A percentile compares a stretch with the other conserved stretches of the same genome.
Evolutionary conservation across 2,113 vertebrate species (phyloP).

Genomic region (Ia io): DNA sequence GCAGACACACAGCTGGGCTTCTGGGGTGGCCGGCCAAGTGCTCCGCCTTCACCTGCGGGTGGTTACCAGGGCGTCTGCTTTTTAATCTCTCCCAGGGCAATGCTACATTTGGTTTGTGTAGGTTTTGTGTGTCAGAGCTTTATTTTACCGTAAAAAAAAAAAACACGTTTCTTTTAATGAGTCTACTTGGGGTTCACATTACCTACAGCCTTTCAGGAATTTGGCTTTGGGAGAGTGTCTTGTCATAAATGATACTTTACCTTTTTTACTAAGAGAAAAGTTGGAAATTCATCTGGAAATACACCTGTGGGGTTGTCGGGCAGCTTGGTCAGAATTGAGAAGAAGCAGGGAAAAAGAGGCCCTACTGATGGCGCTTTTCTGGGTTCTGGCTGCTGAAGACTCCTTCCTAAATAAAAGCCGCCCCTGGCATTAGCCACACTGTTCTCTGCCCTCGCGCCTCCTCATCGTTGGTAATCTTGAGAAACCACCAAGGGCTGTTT

Average conservation of each 20-base stretch:
- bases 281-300: neutral
- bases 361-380: neutral
- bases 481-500: neutral
- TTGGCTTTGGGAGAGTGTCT: neutral
- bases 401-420: neutral
- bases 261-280: neutral
- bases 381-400: neutral
- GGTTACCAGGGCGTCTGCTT: neutral
- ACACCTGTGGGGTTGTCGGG: neutral
- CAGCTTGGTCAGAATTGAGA: neutral
- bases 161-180: neutral
- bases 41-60: neutral
- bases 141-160: neutral
- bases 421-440: neutral
- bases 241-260: neutral
- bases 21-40: too few species aligned
- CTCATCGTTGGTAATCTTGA: neutral
- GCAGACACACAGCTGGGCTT: accelerated
- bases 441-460: too few species aligned
- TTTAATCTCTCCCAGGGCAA: neutral
- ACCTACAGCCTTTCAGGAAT: slow-evolving; percentile 2
- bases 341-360: neutral
- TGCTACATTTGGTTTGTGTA: neutral
- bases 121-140: neutral
- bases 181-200: neutral